phyloP scores from a whole-genome alignment of 1,140 invertebrate species.

The Drosophila cardini region DNA sequence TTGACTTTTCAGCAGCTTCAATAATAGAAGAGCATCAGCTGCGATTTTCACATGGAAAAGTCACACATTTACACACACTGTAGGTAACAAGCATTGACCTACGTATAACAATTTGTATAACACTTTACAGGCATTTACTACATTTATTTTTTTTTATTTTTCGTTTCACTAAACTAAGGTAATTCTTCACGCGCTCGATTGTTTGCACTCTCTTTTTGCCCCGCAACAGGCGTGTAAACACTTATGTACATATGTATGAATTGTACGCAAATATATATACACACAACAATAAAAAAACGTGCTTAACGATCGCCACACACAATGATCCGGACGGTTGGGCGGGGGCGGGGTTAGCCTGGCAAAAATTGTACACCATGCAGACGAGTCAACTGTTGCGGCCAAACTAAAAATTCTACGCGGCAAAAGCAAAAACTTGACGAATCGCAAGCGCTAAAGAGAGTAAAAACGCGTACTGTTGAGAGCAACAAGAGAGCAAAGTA shows the following conservation, averaged over 20 bases:
- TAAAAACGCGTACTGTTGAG: slow-evolving; percentile 17
- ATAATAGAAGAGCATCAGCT: slow-evolving; percentile 57
- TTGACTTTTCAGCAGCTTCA: slow-evolving; percentile 47
- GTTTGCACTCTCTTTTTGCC: slow-evolving; percentile 36
- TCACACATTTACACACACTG: slow-evolving; percentile 15
- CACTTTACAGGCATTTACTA: slow-evolving; percentile 31
- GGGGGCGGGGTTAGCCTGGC: slow-evolving; percentile 29
- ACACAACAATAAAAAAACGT: slow-evolving; percentile 53
- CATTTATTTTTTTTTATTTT: slow-evolving; percentile 11
- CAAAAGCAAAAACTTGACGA: slow-evolving; percentile 51
- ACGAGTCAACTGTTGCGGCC: slow-evolving; percentile 79
- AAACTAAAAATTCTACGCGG: slow-evolving; percentile 72
- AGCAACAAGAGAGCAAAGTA: slow-evolving; percentile 21
- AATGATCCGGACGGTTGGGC: slow-evolving; percentile 36
- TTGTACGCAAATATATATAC: slow-evolving; percentile 26
- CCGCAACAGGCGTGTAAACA: slow-evolving; percentile 25
- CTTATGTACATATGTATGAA: slow-evolving; percentile 20
- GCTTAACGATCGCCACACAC: slow-evolving; percentile 66
- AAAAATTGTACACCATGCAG: slow-evolving; percentile 67
- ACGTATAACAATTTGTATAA: slow-evolving; percentile 28
- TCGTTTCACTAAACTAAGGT: slow-evolving; percentile 13
- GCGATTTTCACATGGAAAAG: slow-evolving; percentile 59
- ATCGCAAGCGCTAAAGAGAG: slow-evolving; percentile 41
- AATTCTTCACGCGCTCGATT: slow-evolving; percentile 39
- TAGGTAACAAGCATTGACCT: not conserved